Evolutionary conservation across 2,797 vertebrate species (phyloP), one percentile per base, ranked within the genome.

Genomic region (Lithobates sylvaticus): DNA sequence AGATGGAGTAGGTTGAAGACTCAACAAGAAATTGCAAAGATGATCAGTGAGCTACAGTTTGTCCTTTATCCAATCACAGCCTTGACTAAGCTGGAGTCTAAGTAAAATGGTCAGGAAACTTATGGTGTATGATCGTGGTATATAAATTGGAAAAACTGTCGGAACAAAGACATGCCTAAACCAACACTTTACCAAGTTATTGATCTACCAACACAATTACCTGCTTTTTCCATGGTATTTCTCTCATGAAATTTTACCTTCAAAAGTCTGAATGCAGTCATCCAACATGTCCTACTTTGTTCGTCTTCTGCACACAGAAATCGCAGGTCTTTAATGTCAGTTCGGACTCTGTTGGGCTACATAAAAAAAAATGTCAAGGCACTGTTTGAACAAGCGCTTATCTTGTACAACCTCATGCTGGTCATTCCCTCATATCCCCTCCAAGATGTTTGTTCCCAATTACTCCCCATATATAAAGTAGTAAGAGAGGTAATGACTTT

Each of bases 221-320:
- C 54, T 7, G 21, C 6, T 61, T 54, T 61, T 23, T 23, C 16
- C 50, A 54, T 9, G 6, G 18, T 3, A 23, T 61, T 61, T 61
- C 5, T 18, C 18, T 15, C 16, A 61, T 13, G 0, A 29, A 69
- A 42, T 1, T 36, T 69, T 96, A 99, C 98, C 96, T 99, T 99
- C 86, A 99, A 93, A 44, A 99, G 96, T 88, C 98, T 94, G 94
- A 99, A 98, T 1, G 97, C 97, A 0, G 97, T 99, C 95, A 98
- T 97, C 98, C 98, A 99, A 94, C 98, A 99, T 0, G 95, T 96
- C 73, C 97, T 92, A 92, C 96, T 96, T 92, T 98, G 98, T 77
- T 99, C 98, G 3, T 99, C 98, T 88, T 99, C 98, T 0, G 98
- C 97, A 90, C 98, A 99, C 88, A 99, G 93, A 94, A 99, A 94